Conservation (phyloP, 2,888 invertebrate genomes). For the Fragum fragum region DNA sequence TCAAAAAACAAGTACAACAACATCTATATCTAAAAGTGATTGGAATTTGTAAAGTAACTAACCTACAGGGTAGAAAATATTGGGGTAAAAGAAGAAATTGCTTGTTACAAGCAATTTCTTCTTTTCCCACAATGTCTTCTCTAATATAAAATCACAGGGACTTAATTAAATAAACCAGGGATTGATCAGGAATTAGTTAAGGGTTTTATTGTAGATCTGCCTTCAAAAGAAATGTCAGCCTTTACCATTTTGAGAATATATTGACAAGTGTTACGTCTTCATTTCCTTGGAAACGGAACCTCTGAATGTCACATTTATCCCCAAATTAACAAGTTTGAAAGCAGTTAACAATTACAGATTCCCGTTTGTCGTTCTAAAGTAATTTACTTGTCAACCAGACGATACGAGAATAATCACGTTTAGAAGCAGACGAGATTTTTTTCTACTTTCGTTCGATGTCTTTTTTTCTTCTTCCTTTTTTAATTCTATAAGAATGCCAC, state of each 20-base stretch:
- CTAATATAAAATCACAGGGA: too few relatives aligned
- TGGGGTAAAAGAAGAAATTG: too few relatives aligned
- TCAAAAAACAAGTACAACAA: too few relatives aligned
- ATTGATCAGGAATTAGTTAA: too few relatives aligned
- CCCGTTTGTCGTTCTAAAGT: slow-evolving; percentile 4
- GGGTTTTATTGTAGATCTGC: neutral
- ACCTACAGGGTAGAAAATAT: too few relatives aligned
- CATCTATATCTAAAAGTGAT: too few relatives aligned
- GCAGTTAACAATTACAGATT: slow-evolving; percentile 15
- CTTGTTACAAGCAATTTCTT: too few relatives aligned
- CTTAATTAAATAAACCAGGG: too few relatives aligned
- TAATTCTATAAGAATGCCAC: too few relatives aligned
- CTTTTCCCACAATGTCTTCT: too few relatives aligned
- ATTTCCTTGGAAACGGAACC: slow-evolving; percentile 10
- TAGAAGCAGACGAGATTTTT: neutral
- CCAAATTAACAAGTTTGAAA: slow-evolving; percentile 14
- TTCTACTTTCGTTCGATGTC: slow-evolving; percentile 6
- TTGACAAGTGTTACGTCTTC: neutral
- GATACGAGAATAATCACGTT: neutral
- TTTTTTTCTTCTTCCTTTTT: neutral
- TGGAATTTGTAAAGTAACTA: too few relatives aligned
- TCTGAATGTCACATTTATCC: slow-evolving; percentile 1
- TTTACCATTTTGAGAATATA: neutral
- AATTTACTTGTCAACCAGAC: slow-evolving; percentile 3
- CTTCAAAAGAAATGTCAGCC: neutral